These are phyloP conservation scores for Drosophila cracens DNA, from an alignment of 2,888 invertebrate genomes.

Conservation along the genomic window DNA sequence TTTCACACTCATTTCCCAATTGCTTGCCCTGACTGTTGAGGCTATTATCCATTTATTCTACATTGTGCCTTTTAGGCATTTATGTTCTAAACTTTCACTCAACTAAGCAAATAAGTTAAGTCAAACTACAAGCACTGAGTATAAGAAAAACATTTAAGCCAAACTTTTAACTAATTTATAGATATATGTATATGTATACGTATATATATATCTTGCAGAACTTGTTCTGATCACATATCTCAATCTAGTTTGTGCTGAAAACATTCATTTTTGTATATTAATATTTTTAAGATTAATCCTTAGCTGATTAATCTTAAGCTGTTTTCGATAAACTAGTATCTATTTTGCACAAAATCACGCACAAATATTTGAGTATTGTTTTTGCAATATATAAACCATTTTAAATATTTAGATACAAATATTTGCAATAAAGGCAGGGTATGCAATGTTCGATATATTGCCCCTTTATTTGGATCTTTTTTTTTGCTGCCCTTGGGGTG, in stretches of 20 bases:
- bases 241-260: background rate
- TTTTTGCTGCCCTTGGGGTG: constrained; percentile 31
- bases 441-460: background rate
- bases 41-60: constrained; percentile 14
- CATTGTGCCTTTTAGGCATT: background rate
- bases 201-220: background rate
- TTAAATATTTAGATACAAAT: background rate
- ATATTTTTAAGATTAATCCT: background rate
- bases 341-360: background rate
- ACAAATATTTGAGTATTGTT: background rate
- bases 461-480: constrained; percentile 14
- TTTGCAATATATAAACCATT: background rate
- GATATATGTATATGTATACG: background rate
- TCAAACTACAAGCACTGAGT: background rate
- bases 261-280: background rate
- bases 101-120: background rate
- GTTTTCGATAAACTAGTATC: background rate
- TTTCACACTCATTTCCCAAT: constrained; percentile 69
- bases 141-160: background rate
- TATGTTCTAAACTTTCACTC: background rate
- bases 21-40: constrained; percentile 13
- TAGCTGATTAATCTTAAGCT: background rate
- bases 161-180: background rate
- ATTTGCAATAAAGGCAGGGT: constrained; percentile 8
- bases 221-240: background rate